Conservation (phyloP, 1,140 invertebrate genomes). For the Heliconius hermathena region DNA sequence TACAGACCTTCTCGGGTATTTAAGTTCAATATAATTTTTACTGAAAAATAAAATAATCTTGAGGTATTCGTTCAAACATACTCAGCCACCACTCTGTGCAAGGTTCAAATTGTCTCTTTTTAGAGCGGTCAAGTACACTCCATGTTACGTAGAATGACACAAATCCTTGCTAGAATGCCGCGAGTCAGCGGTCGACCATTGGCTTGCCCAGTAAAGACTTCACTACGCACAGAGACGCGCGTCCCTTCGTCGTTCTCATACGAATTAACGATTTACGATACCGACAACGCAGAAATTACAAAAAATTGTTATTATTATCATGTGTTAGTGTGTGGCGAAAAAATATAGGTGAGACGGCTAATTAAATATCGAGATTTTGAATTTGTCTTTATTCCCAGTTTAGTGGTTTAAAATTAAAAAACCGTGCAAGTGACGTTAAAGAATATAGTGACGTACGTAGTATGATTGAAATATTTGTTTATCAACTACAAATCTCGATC, state of each 20-base stretch:
- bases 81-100: constrained; percentile 35
- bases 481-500: neutral
- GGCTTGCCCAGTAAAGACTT: constrained; percentile 41
- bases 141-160: constrained; percentile 58
- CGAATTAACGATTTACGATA: constrained; percentile 17
- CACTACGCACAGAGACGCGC: constrained; percentile 47
- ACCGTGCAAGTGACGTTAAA: neutral
- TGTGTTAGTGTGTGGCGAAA: neutral
- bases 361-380: neutral
- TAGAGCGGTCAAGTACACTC: constrained; percentile 52
- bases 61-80: constrained; percentile 24
- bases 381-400: neutral
- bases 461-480: neutral
- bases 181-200: constrained; percentile 27
- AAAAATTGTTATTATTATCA: neutral
- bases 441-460: neutral
- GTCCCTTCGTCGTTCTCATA: constrained; percentile 35
- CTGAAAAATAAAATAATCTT: constrained; percentile 11
- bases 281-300: neutral
- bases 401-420: neutral
- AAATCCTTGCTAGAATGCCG: constrained; percentile 53
- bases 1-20: neutral
- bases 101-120: constrained; percentile 45
- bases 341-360: neutral
- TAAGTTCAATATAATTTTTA: constrained; percentile 7